These are phyloP conservation scores for Cercopithecus hamlyni DNA, from an alignment of 2,797 vertebrate species.

Conservation along the genomic window DNA sequence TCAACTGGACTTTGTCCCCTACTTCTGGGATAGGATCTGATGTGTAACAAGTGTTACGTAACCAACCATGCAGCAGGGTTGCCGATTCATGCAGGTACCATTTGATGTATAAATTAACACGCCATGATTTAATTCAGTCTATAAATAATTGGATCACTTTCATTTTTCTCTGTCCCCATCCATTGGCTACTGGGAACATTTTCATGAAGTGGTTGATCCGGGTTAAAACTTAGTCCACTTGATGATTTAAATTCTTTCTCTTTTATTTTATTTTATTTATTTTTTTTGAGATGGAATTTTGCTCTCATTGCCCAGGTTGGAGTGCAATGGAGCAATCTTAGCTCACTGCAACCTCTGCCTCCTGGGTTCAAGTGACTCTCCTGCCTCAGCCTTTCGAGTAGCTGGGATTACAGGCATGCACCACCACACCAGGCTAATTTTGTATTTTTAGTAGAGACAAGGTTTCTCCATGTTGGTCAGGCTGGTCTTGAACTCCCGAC, in stretches of 20 bases:
- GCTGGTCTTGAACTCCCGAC: neutral
- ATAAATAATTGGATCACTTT: neutral
- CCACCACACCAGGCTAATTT: accelerated
- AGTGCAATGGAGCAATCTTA: neutral
- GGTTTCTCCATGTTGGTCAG: neutral
- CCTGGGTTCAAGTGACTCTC: neutral
- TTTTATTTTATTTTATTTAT: neutral
- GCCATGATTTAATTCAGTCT: neutral
- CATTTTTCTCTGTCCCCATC: neutral
- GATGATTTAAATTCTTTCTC: neutral
- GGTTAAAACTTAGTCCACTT: neutral
- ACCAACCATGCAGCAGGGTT: neutral
- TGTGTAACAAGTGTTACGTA: neutral
- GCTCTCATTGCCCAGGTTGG: neutral
- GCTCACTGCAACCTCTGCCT: neutral
- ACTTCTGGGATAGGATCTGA: too few relatives aligned
- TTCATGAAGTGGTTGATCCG: neutral
- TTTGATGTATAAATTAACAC: neutral
- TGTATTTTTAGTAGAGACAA: neutral
- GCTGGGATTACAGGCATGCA: neutral
- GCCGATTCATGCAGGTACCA: neutral
- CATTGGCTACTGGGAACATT: neutral
- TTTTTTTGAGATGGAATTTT: neutral
- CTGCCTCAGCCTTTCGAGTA: neutral
- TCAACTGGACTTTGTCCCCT: neutral